Base-by-base conservation (phyloP, 2,113 vertebrate species). In the Morone chrysops region DNA sequence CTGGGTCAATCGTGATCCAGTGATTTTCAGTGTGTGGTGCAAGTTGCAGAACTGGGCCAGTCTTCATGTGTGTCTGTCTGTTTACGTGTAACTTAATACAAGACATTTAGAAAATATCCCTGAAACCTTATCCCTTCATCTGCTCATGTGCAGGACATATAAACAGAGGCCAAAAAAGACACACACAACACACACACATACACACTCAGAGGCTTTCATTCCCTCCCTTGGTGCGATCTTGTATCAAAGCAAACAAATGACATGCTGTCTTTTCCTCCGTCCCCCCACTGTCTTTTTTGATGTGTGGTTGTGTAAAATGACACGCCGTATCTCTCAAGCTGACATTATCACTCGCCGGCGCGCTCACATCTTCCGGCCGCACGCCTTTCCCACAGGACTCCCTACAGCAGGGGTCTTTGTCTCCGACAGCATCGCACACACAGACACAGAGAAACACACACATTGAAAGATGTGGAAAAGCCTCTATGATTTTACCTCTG, bases 181-280 rank as follows among this genome's bases (percentile, higher is more conserved):
- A 31, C 31, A 31, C 31, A 31, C 31, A 31, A 78, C 78, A 80
- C 47, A 67, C 41, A 62, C 72, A 63, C 67, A 81, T 51, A 51
- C n/a, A 60, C 87, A 84, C 75, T 70, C 62, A 73, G 47, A 82
- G 78, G 69, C 38, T 80, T 85, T 51, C 70, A 83, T 82, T 81
- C 86, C 83, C 87, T 93, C 87, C 91, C 92, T 89, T 20, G 60
- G 79, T 89, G 88, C 83, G 94, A 95, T 96, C 95, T 91, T 92
- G 95, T 96, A 96, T 96, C 95, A 96, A 96, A 96, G 95, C 94
- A 95, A 93, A 95, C 94, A 95, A 95, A 95, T 93, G 94, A 96
- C 95, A 95, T 70, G 90, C 94, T 94, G 94, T 93, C 94, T 93
- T 87, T 82, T 80, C 82, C 82, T 82, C 84, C 70, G 80, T 70